These are phyloP conservation scores for Portevinia maculata DNA, from an alignment of 2,888 invertebrate species.

Conservation along the genomic window DNA sequence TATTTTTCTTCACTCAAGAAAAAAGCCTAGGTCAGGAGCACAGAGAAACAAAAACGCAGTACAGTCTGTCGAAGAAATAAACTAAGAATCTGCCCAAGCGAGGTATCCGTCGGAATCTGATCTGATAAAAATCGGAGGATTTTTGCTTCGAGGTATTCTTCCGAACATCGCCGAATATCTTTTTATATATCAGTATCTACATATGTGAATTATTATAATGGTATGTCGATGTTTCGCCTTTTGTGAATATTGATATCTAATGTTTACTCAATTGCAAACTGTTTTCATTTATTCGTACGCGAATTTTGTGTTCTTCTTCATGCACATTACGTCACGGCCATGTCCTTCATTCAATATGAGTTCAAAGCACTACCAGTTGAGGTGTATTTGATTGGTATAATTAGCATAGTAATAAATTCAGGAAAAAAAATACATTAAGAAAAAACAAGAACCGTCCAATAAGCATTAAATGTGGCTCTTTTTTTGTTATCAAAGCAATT, in stretches of 20 bases:
- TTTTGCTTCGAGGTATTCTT: no score
- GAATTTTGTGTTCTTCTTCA: conserved; percentile 7
- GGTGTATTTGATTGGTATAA: conserved; percentile 1
- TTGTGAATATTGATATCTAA: no score
- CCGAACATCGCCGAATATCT: no score
- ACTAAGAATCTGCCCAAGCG: no score
- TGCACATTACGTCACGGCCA: not conserved
- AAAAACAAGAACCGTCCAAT: not conserved
- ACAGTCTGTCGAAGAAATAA: conserved; percentile 16
- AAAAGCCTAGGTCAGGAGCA: conserved; percentile 46
- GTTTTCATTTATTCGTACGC: not conserved
- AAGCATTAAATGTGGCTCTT: no score
- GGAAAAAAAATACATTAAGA: not conserved
- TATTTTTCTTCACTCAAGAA: conserved; percentile 5
- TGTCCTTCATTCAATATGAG: not conserved
- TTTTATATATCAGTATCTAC: no score
- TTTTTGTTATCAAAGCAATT: no score
- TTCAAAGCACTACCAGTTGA: conserved; percentile 1
- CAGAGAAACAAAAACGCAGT: not conserved
- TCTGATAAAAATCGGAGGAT: no score
- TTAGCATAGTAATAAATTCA: not conserved
- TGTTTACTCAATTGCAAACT: not conserved
- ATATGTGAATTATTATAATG: no score
- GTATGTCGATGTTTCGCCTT: no score
- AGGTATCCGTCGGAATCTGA: no score